Conservation (phyloP, 1,140 invertebrate genomes). For the Contarinia nasturtii region DNA sequence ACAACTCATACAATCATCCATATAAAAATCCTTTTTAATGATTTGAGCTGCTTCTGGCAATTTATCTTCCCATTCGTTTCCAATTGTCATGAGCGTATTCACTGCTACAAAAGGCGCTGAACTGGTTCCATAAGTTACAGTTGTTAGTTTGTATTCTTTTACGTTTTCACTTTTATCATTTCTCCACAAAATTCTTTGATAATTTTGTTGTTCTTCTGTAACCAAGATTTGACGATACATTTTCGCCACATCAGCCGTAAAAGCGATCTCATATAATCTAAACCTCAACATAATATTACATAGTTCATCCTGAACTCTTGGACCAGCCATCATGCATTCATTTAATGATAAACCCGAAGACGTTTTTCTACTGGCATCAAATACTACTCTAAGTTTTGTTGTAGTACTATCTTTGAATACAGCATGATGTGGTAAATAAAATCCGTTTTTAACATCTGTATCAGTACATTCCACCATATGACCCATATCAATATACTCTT, state of each 20-base stretch:
- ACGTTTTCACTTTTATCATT: constrained; percentile 5
- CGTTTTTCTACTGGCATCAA: constrained; percentile 7
- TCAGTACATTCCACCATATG: constrained; percentile 18
- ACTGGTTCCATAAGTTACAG: constrained; percentile 14
- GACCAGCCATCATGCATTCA: constrained; percentile 5
- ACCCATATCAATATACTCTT: constrained; percentile 15
- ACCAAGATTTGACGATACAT: constrained; percentile 23
- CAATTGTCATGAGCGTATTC: constrained; percentile 13
- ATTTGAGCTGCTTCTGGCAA: constrained; percentile 10
- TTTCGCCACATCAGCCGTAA: constrained; percentile 12
- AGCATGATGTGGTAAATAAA: constrained; percentile 16
- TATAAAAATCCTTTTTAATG: constrained; percentile 23
- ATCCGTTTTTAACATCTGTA: constrained; percentile 5
- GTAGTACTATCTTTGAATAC: constrained; percentile 9
- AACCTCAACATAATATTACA: constrained; percentile 16
- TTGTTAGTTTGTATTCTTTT: constrained; percentile 11
- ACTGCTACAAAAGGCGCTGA: constrained; percentile 18
- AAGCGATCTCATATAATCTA: constrained; percentile 15
- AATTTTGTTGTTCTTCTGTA: constrained; percentile 11
- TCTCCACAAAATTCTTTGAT: constrained; percentile 25
- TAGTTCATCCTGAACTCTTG: constrained; percentile 8
- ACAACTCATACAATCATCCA: constrained; percentile 26
- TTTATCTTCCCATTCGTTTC: constrained; percentile 9
- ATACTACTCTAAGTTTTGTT: constrained; percentile 9
- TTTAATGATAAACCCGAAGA: constrained; percentile 7